These are phyloP conservation scores for Tinea pellionella DNA, from an alignment of 2,888 invertebrate species.

Conservation along the genomic window DNA sequence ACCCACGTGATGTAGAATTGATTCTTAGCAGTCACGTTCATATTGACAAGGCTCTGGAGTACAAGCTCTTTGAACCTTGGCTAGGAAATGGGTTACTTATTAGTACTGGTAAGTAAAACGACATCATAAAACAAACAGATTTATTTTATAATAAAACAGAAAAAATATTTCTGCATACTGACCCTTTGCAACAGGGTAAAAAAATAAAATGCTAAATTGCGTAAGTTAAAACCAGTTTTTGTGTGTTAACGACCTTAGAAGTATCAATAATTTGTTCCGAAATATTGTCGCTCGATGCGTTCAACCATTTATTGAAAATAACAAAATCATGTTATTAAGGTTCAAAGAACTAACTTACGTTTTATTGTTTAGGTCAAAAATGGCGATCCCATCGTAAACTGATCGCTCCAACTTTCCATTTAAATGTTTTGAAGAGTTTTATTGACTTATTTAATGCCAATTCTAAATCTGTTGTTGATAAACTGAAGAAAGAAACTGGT, in stretches of 20 bases:
- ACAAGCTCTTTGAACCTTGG: constrained; percentile 86
- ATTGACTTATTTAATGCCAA: constrained; percentile 88
- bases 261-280: no score
- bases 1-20: constrained; percentile 82
- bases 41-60: constrained; percentile 84
- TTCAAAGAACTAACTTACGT: constrained; percentile 2
- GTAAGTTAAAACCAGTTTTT: no score
- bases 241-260: no score
- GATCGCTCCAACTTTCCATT: constrained; percentile 89
- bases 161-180: no score
- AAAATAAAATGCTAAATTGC: no score
- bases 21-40: constrained; percentile 83
- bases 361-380: constrained; percentile 73
- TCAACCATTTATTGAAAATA: no score
- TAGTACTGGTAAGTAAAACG: constrained; percentile 72
- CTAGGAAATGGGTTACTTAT: constrained; percentile 85
- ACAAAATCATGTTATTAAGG: not conserved
- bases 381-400: constrained; percentile 88
- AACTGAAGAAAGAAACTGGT: constrained; percentile 76
- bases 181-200: no score
- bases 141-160: no score
- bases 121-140: no score
- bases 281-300: no score
- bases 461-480: constrained; percentile 79
- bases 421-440: constrained; percentile 88